Conservation (phyloP, 2,797 vertebrate genomes). For the Chaenodraco wilsoni region DNA sequence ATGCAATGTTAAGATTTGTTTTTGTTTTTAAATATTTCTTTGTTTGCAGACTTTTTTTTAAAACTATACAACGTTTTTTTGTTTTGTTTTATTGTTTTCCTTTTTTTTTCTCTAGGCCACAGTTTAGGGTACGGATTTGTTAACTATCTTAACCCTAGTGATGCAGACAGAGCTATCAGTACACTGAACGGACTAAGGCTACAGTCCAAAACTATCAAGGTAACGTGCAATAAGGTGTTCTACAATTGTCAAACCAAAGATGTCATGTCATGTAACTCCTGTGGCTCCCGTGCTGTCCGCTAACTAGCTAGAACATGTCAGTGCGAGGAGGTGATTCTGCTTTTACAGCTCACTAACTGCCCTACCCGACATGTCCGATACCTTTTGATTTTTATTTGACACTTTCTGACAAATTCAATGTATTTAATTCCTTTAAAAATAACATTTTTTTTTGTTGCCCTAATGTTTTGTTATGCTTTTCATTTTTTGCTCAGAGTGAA, state of each 20-base stretch:
- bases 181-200: constrained; percentile 99
- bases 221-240: constrained; percentile 90
- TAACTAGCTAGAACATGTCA: constrained; percentile 78
- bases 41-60: constrained; percentile 82
- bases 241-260: constrained; percentile 86
- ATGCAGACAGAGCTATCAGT: constrained; percentile 99
- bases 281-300: constrained; percentile 77
- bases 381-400: constrained; percentile 65
- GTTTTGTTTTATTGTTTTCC: constrained; percentile 85
- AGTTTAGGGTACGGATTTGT: constrained; percentile 99
- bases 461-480: constrained; percentile 58
- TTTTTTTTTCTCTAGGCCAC: constrained; percentile 89
- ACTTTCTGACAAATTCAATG: constrained; percentile 40
- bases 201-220: constrained; percentile 99
- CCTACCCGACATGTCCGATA: constrained; percentile 65
- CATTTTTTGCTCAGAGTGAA: constrained; percentile 33
- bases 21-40: constrained; percentile 84
- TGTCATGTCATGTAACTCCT: constrained; percentile 81
- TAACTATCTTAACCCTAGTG: constrained; percentile 99
- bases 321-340: constrained; percentile 62
- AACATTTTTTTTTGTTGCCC: no score
- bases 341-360: constrained; percentile 70
- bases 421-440: constrained; percentile 29
- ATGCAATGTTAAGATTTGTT: constrained; percentile 83
- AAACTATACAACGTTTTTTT: constrained; percentile 83